Conservation (phyloP, 1,140 invertebrate species). For the Tenebrio molitor region DNA sequence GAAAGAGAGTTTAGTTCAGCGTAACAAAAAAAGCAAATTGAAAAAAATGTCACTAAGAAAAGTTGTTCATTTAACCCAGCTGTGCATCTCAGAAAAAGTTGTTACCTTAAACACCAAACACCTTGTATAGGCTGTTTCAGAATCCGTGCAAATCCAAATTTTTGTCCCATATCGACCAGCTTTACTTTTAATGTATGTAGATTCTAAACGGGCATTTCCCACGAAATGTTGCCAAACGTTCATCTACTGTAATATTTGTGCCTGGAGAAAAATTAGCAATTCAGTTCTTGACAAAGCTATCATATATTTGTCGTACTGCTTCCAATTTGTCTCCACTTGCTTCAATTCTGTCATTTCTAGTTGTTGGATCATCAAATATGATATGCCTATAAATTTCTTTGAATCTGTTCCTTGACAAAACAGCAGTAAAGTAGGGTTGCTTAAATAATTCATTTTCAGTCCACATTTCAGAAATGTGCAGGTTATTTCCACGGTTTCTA, state of each 20-base stretch:
- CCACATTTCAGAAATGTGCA: slow-evolving; percentile 7
- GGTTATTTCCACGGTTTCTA: slow-evolving; percentile 13
- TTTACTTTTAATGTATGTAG: slow-evolving; percentile 49
- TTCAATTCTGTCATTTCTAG: neutral
- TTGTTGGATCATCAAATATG: slow-evolving; percentile 8
- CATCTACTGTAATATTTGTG: slow-evolving; percentile 46
- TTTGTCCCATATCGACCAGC: slow-evolving; percentile 46
- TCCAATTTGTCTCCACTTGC: slow-evolving; percentile 14
- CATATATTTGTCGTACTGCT: neutral
- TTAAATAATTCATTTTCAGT: slow-evolving; percentile 21
- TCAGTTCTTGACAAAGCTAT: slow-evolving; percentile 25
- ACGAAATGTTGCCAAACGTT: slow-evolving; percentile 46
- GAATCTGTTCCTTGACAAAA: slow-evolving; percentile 25
- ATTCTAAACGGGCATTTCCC: slow-evolving; percentile 39
- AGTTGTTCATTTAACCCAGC: no score
- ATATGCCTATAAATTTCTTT: neutral
- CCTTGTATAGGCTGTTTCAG: slow-evolving; percentile 43
- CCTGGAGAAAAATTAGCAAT: slow-evolving; percentile 34
- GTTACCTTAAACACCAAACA: no score
- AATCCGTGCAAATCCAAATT: slow-evolving; percentile 49
- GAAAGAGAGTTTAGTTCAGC: no score
- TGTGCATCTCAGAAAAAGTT: no score
- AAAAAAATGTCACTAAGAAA: no score
- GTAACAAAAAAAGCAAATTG: no score
- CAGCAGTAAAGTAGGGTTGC: no score